Conservation (phyloP, 2,888 invertebrate genomes). For the Penaeus monodon region DNA sequence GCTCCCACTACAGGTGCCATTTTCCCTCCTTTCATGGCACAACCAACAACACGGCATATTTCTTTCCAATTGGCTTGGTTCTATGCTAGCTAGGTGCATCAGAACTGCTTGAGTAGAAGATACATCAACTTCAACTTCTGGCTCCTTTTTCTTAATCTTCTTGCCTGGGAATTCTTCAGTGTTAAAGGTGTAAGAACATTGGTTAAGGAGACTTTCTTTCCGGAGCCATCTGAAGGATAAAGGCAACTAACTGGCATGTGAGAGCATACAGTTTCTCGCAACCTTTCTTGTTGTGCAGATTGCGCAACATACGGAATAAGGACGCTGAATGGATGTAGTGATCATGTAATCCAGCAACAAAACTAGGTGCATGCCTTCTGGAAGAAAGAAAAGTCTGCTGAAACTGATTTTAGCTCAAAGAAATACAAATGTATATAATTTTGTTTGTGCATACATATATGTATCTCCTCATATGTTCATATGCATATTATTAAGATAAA, state of each 20-base stretch:
- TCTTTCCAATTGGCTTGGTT: constrained; percentile 52
- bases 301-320: constrained; percentile 58
- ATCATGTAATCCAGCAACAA: constrained; percentile 60
- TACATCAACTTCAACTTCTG: constrained; percentile 37
- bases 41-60: constrained; percentile 52
- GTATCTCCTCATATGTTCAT: too few species aligned
- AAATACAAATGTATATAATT: background rate
- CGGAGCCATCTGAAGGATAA: constrained; percentile 49
- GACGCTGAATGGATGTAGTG: constrained; percentile 63
- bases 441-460: background rate
- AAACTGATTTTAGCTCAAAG: background rate
- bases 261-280: constrained; percentile 39
- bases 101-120: constrained; percentile 41
- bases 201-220: constrained; percentile 46
- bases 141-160: constrained; percentile 37
- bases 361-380: constrained; percentile 47
- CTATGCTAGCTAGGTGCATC: constrained; percentile 25
- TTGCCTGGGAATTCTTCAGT: constrained; percentile 30
- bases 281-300: constrained; percentile 54
- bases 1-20: constrained; percentile 54
- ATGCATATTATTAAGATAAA: background rate
- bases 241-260: constrained; percentile 53
- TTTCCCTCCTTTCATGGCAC: constrained; percentile 56
- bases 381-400: constrained; percentile 13
- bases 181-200: constrained; percentile 50